Evolutionary conservation across 2,113 vertebrate species (phyloP).

Genomic region (Cebidichthys violaceus): DNA sequence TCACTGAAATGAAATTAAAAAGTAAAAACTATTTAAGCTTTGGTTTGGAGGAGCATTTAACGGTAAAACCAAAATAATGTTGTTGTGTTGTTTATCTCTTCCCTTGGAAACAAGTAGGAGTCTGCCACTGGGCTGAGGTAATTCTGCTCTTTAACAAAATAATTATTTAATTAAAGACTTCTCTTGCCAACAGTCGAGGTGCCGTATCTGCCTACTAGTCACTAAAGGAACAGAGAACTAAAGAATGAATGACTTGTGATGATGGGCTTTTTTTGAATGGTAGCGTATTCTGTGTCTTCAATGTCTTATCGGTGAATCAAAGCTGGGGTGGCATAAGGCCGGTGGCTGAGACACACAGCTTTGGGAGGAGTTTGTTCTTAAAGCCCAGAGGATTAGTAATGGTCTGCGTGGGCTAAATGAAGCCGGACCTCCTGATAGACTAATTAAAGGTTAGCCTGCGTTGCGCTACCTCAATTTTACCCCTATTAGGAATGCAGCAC

Average conservation of each 20-base stretch:
- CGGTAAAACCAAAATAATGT: neutral
- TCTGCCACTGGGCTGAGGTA: neutral
- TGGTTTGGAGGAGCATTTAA: neutral
- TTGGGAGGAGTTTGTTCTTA: slow-evolving; percentile 57
- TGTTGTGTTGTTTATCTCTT: neutral
- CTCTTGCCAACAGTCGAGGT: neutral
- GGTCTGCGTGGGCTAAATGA: slow-evolving; percentile 56
- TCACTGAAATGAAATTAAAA: neutral
- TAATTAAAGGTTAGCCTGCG: slow-evolving; percentile 50
- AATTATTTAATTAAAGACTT: slow-evolving; percentile 5
- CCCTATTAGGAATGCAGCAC: slow-evolving; percentile 18
- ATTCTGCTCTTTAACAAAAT: neutral
- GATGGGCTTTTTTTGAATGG: slow-evolving; percentile 27
- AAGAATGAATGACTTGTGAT: slow-evolving; percentile 4
- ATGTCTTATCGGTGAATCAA: slow-evolving; percentile 26
- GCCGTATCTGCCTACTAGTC: neutral
- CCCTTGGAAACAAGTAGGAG: neutral
- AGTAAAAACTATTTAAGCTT: neutral
- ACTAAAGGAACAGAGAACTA: slow-evolving; percentile 7
- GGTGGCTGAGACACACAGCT: slow-evolving; percentile 39
- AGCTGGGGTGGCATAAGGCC: slow-evolving; percentile 24
- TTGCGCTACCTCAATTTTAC: slow-evolving; percentile 34
- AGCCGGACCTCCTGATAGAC: slow-evolving; percentile 48
- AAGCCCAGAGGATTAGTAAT: slow-evolving; percentile 61
- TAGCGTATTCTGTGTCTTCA: neutral